A percentile compares a stretch with the other conserved stretches of the same genome.
These are phyloP conservation scores for Drosophila bocki DNA, from an alignment of 1,140 invertebrate species.

Conservation along the genomic window DNA sequence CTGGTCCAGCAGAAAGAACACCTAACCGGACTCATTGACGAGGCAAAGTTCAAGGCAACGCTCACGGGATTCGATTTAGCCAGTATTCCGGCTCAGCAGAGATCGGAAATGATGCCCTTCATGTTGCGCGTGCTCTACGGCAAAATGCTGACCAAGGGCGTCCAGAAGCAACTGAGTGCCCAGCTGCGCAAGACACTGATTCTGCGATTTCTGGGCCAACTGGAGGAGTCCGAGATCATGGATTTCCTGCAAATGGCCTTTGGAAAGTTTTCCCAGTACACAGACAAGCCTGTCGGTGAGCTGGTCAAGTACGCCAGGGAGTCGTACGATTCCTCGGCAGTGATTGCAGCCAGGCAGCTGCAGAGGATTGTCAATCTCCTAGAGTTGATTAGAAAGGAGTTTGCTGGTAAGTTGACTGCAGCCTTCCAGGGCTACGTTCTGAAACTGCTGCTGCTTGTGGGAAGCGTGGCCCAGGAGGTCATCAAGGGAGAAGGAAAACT, in stretches of 20 bases:
- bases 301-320: conserved; percentile 13
- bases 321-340: conserved; percentile 33
- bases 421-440: conserved; percentile 89
- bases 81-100: conserved; percentile 89
- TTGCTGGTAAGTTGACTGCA: conserved; percentile 90
- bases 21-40: conserved; percentile 92
- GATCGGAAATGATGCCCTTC: conserved; percentile 91
- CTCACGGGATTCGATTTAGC: conserved; percentile 92
- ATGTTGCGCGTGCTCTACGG: conserved; percentile 95
- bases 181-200: conserved; percentile 90
- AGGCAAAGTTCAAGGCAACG: conserved; percentile 94
- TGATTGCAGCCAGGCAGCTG: conserved; percentile 88
- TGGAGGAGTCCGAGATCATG: conserved; percentile 91
- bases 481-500: conserved; percentile 81
- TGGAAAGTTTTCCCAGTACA: conserved; percentile 88
- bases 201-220: conserved; percentile 93
- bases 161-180: conserved; percentile 90
- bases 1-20: conserved; percentile 92
- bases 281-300: conserved; percentile 86
- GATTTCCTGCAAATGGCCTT: conserved; percentile 94
- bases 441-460: conserved; percentile 90
- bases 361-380: conserved; percentile 92
- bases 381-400: conserved; percentile 93
- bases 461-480: conserved; percentile 88
- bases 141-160: conserved; percentile 93